A percentile compares a stretch with the other conserved stretches of the same genome.
Evolutionary conservation across 2,888 invertebrate genomes (phyloP).

Genomic region (Colletes collaris): DNA sequence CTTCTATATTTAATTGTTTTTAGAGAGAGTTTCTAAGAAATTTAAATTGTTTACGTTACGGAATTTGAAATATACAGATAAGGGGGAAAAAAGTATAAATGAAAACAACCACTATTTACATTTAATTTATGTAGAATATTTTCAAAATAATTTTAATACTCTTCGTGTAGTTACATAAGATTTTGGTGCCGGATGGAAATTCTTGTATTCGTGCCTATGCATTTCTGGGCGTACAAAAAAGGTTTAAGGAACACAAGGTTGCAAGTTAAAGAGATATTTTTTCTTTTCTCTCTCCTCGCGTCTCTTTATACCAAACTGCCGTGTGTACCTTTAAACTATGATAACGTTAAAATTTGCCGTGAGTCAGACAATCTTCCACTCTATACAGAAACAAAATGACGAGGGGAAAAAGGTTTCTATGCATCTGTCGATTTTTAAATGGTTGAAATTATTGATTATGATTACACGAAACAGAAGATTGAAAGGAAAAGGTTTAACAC

Average conservation of each 20-base stretch:
- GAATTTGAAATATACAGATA: slow-evolving; percentile 23
- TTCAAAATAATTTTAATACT: slow-evolving; percentile 9
- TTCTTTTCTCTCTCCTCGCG: slow-evolving; percentile 9
- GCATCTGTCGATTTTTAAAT: slow-evolving; percentile 32
- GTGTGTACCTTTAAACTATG: slow-evolving; percentile 19
- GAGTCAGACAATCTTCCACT: slow-evolving; percentile 45
- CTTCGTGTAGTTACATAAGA: slow-evolving; percentile 5
- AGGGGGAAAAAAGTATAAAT: slow-evolving; percentile 5
- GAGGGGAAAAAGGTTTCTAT: slow-evolving; percentile 26
- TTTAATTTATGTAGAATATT: slow-evolving; percentile 24
- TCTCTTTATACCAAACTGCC: slow-evolving; percentile 12
- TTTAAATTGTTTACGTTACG: slow-evolving; percentile 29
- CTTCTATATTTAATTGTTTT: slow-evolving; percentile 45
- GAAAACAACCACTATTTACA: slow-evolving; percentile 21
- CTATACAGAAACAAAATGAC: slow-evolving; percentile 15
- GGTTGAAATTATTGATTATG: slow-evolving; percentile 13
- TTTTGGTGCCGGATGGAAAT: slow-evolving; percentile 23
- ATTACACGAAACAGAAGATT: slow-evolving; percentile 9
- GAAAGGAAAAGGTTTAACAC: slow-evolving; percentile 25
- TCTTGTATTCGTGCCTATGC: slow-evolving; percentile 54
- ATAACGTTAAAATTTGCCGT: slow-evolving; percentile 14
- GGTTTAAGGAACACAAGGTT: slow-evolving; percentile 15
- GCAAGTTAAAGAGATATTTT: slow-evolving; percentile 26
- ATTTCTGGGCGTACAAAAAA: slow-evolving; percentile 35
- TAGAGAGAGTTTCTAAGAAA: slow-evolving; percentile 25